Evolutionary conservation across 1,140 invertebrate species (phyloP), one percentile per base, ranked within the genome.

Genomic region (Lethocerus indicus): DNA sequence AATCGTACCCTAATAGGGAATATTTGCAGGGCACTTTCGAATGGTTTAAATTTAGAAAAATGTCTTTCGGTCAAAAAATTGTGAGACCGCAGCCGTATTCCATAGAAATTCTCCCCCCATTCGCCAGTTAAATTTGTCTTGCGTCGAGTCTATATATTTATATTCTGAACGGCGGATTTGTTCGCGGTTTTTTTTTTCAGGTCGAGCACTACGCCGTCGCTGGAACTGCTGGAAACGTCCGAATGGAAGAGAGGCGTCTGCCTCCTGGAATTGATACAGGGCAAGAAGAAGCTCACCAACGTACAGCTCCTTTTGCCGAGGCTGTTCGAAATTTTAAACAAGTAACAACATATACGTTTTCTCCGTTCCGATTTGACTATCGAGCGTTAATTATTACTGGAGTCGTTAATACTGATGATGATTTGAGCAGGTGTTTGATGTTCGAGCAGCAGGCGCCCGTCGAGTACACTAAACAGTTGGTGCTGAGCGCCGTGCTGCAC

Each of bases 381-480:
- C 16, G 9, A 47, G 4, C 18, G 35, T 1, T 29, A 39, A 26
- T 4, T 35, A 25, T 41, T 18, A 20, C 0, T 51, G 21, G 32
- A 39, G 47, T n/a, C 32, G 29, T 49, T 25, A 3, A 6, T 39
- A 26, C 1, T 28, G 29, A 26, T 48, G 24, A 52, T 3, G 0
- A 3, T 53, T 21, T 52, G 25, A 56, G 35, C 54, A 70, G 67
- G 55, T 87, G 82, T 59, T 68, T 87, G 49, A 71, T 76, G 49
- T 78, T 88, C 51, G 84, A 91, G 56, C 79, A 87, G 56, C 83
- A 90, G 56, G 75, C 75, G 20, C 73, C 78, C n/a, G 74, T 86
- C 0, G 89, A 94, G 63, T 93, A 94, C 60, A 74, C 81, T 0
- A 92, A 92, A 64, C 90, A 95, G 59, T 62, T 93, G 12, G 68